Evolutionary conservation across 2,888 invertebrate genomes (phyloP).

Genomic region (Odontocolon sp.): DNA sequence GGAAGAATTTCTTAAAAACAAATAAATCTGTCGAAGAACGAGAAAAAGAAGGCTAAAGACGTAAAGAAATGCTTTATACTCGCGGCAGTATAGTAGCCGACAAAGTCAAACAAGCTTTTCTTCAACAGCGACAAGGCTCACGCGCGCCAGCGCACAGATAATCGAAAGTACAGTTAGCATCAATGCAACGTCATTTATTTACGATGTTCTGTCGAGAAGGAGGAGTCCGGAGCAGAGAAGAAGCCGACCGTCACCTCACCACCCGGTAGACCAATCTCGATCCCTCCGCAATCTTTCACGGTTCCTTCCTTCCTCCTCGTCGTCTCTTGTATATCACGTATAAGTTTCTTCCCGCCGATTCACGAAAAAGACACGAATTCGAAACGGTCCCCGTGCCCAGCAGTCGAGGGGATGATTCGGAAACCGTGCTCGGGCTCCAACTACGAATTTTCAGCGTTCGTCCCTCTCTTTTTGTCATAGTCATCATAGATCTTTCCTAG

Average conservation of each 20-base stretch:
- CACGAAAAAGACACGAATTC: slow-evolving; percentile 66
- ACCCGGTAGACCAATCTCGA: slow-evolving; percentile 48
- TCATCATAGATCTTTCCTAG: slow-evolving; percentile 43
- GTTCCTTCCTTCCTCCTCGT: background rate
- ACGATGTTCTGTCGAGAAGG: slow-evolving; percentile 21
- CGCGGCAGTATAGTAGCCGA: slow-evolving; percentile 46
- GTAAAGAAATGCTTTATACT: background rate
- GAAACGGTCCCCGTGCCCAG: slow-evolving; percentile 73
- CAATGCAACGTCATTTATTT: slow-evolving; percentile 58
- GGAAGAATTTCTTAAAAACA: background rate
- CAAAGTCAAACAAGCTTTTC: slow-evolving; percentile 50
- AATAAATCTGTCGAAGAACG: background rate
- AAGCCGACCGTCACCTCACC: slow-evolving; percentile 39
- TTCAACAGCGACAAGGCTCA: background rate
- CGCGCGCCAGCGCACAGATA: slow-evolving; percentile 46
- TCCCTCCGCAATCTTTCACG: slow-evolving; percentile 52
- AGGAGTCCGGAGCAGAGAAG: slow-evolving; percentile 10
- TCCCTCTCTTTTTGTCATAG: slow-evolving; percentile 21
- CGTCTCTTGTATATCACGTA: slow-evolving; percentile 35
- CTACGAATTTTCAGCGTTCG: slow-evolving; percentile 55
- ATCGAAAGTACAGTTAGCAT: slow-evolving; percentile 54
- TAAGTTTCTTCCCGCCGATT: slow-evolving; percentile 48
- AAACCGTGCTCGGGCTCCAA: slow-evolving; percentile 51
- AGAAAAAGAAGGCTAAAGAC: slow-evolving; percentile 9
- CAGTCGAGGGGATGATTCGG: slow-evolving; percentile 46